Conservation (phyloP, 1,140 invertebrate species). For the Eumeta japonica region DNA sequence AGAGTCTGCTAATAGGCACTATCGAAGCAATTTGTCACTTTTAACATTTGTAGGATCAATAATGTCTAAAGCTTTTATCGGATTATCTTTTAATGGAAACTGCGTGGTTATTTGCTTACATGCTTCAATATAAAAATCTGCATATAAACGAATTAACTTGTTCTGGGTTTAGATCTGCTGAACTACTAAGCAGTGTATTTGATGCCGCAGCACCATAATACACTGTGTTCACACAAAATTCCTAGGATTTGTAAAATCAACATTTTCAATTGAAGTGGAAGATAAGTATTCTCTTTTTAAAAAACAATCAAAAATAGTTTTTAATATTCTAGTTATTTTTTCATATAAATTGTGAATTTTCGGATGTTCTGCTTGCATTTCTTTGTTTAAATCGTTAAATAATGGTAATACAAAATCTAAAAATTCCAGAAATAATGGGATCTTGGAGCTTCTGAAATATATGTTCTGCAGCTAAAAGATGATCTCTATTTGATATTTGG, state of each 20-base stretch:
- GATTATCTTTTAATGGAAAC: conserved; percentile 11
- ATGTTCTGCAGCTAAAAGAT: too few species aligned
- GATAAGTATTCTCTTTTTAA: too few species aligned
- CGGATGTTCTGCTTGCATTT: conserved; percentile 20
- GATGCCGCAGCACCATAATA: too few species aligned
- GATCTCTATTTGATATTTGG: too few species aligned
- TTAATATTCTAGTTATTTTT: too few species aligned
- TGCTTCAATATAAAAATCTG: conserved; percentile 10
- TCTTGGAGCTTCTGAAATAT: too few species aligned
- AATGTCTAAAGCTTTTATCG: conserved; percentile 11
- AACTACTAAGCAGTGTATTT: too few species aligned
- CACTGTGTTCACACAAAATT: too few species aligned
- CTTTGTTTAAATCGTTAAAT: conserved; percentile 19
- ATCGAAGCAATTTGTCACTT: conserved; percentile 7
- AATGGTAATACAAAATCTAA: conserved; percentile 18
- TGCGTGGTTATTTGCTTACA: conserved; percentile 9
- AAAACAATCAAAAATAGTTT: too few species aligned
- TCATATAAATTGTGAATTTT: conserved; percentile 13
- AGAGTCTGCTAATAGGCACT: too few species aligned
- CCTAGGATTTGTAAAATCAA: too few species aligned
- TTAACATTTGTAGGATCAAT: conserved; percentile 9
- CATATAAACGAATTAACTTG: conserved; percentile 13
- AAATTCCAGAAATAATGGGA: conserved; percentile 16
- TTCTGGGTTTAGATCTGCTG: conserved; percentile 9
- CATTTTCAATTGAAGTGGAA: too few species aligned